Evolutionary conservation across 1,140 invertebrate genomes (phyloP).

Genomic region (Drosophila busckii): DNA sequence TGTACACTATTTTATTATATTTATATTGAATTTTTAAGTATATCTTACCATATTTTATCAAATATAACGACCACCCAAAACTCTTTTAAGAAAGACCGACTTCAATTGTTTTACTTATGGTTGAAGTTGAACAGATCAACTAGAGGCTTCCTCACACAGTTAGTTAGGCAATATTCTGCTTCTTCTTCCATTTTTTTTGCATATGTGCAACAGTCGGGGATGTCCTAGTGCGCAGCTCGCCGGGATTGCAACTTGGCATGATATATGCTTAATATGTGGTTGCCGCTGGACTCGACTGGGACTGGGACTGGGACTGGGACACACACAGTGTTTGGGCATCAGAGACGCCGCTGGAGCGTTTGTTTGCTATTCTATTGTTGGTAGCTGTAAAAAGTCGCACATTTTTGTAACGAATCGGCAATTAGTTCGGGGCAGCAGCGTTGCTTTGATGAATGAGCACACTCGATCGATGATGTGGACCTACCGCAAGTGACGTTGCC

Average conservation of each 20-base stretch:
- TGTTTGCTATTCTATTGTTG: constrained; percentile 7
- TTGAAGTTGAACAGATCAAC: too few species aligned
- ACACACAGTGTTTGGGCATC: constrained; percentile 39
- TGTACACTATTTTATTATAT: too few species aligned
- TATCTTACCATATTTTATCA: too few species aligned
- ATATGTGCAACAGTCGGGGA: constrained; percentile 30
- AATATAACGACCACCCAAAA: background rate
- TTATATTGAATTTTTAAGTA: too few species aligned
- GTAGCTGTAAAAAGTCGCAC: constrained; percentile 56
- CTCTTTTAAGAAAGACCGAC: too few species aligned
- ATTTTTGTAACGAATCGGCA: constrained; percentile 72
- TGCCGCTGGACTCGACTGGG: constrained; percentile 12
- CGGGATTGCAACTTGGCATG: constrained; percentile 1
- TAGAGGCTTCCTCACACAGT: too few species aligned
- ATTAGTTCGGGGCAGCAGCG: constrained; percentile 56
- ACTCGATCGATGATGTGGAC: constrained; percentile 68
- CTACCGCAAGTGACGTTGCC: constrained; percentile 72
- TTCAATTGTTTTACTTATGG: too few species aligned
- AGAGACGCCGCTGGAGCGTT: constrained; percentile 1
- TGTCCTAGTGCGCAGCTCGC: constrained; percentile 12
- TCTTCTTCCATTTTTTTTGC: too few species aligned
- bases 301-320: too few species aligned
- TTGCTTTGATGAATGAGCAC: constrained; percentile 56
- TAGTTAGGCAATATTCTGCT: too few species aligned
- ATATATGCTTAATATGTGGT: constrained; percentile 48